Conservation (phyloP, 2,797 vertebrate genomes). For the Characodon lateralis region DNA sequence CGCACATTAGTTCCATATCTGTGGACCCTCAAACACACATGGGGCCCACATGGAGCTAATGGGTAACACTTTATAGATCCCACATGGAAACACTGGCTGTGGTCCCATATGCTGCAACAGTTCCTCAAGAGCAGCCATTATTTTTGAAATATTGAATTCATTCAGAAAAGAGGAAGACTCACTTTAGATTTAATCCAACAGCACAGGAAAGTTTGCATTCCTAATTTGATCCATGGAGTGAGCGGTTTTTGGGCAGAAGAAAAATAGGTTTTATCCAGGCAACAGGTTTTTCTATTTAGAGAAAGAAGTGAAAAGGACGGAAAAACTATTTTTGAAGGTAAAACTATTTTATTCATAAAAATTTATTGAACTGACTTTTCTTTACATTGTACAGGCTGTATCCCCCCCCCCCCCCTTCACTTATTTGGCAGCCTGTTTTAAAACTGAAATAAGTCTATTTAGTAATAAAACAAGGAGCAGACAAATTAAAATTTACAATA, state of each 20-base stretch:
- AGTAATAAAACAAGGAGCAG: neutral
- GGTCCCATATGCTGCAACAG: conserved; percentile 20
- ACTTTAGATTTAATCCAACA: neutral
- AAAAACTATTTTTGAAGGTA: too few relatives aligned
- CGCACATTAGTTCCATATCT: conserved; percentile 19
- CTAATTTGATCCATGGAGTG: neutral
- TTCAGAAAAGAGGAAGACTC: neutral
- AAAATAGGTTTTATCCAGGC: neutral
- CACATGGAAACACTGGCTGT: conserved; percentile 13
- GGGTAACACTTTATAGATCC: conserved; percentile 24
- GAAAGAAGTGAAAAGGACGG: too few relatives aligned
- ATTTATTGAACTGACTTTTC: neutral
- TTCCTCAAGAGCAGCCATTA: conserved; percentile 14
- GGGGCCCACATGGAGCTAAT: conserved; percentile 22
- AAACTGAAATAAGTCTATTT: neutral
- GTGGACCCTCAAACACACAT: conserved; percentile 23
- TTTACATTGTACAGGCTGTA: neutral
- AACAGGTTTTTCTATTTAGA: neutral
- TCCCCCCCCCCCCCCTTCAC: neutral
- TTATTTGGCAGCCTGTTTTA: conserved; percentile 5
- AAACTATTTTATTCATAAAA: too few relatives aligned
- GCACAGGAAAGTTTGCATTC: neutral
- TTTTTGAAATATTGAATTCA: conserved; percentile 1
- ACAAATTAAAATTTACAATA: neutral
- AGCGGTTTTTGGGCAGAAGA: neutral